Percentiles rank a stretch among this genome's conserved stretches.
phyloP scores from a whole-genome alignment of 2,113 vertebrate species.

The Bos indicus region DNA sequence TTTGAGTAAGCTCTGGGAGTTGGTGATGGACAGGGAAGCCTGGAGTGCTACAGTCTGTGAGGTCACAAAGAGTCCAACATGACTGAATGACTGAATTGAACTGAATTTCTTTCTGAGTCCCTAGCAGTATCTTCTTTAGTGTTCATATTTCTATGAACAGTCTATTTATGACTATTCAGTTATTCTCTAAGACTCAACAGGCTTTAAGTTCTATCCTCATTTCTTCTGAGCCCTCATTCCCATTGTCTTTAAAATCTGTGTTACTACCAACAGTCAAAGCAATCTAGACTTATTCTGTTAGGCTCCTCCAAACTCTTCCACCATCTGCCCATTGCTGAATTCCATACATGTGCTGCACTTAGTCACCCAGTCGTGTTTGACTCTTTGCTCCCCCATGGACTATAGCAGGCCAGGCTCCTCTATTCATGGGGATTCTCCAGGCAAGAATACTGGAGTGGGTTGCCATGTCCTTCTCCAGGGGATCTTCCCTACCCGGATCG shows the following conservation, averaged over 20 bases:
- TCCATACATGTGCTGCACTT: not conserved
- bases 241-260: not conserved
- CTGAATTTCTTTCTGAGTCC: not conserved
- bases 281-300: not conserved
- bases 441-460: not conserved
- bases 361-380: not conserved
- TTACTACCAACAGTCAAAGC: not conserved
- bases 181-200: not conserved
- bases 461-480: not conserved
- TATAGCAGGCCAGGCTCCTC: not conserved
- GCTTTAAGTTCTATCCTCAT: not conserved
- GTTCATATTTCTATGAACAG: not conserved
- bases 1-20: too few species aligned
- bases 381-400: not conserved
- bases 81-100: too few species aligned
- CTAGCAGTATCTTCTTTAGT: not conserved
- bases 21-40: too few species aligned
- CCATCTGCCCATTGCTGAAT: not conserved
- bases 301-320: not conserved
- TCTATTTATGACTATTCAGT: not conserved
- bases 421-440: not conserved
- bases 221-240: not conserved
- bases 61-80: too few species aligned
- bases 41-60: too few species aligned
- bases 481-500: not conserved